A percentile compares a stretch with the other conserved stretches of the same genome.
Evolutionary conservation across 2,113 vertebrate genomes (phyloP).

Genomic region (Sardina pilchardus): DNA sequence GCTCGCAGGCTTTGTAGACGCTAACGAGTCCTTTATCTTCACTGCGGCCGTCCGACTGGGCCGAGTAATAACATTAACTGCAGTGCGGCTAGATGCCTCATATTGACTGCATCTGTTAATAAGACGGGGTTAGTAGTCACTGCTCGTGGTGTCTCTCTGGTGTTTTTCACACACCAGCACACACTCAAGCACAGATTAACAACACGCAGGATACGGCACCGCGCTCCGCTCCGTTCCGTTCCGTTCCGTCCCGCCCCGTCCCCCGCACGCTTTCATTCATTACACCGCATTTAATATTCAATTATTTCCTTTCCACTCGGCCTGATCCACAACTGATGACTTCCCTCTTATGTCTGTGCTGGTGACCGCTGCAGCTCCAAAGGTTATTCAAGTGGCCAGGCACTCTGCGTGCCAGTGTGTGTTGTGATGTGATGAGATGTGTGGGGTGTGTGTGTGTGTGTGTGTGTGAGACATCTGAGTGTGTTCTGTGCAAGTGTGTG

Average conservation of each 20-base stretch:
- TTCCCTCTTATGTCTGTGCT: neutral
- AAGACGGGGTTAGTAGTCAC: neutral
- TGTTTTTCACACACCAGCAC: constrained; percentile 6
- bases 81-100: neutral
- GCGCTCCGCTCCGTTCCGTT: neutral
- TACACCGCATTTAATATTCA: neutral
- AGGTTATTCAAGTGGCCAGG: neutral
- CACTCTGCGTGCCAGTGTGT: neutral
- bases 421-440: neutral
- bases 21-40: neutral
- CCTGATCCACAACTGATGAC: neutral
- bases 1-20: neutral
- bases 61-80: neutral
- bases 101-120: neutral
- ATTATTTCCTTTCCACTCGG: constrained; percentile 3
- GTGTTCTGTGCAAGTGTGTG: neutral
- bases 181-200: neutral
- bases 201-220: neutral
- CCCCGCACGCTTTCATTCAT: neutral
- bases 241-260: neutral
- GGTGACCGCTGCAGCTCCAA: neutral
- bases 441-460: neutral
- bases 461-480: neutral
- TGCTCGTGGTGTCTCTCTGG: neutral
- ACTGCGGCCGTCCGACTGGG: neutral